Evolutionary conservation across 2,113 vertebrate species (phyloP), one percentile per base, ranked within the genome.

Genomic region (Ramphastos sulfuratus): DNA sequence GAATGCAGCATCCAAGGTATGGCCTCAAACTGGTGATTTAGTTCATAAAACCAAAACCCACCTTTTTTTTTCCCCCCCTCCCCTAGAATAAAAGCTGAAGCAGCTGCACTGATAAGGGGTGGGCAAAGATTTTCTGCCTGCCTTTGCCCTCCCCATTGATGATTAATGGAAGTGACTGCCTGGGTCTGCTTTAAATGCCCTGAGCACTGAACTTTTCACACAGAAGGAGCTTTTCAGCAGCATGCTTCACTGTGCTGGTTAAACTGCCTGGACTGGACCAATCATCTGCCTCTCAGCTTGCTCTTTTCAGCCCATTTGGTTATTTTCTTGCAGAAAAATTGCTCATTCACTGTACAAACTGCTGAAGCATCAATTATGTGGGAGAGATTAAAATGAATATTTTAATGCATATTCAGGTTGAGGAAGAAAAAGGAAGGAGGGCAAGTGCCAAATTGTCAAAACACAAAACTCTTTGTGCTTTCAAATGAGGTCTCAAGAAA

Each of bases 401-500:
- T 85, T 92, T 33, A 82, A 85, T 44, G 75, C 33, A 30, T 15
- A 55, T 27, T 48, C 50, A 23, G 76, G 86, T 17, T 48, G 60
- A 55, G 79, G 85, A 80, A 75, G 82, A 92, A 74, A 74, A 52
- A 55, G 90, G 90, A 31, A 82, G 75, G 42, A 1, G 39, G 4
- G 4, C 14, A 87, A 94, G 65, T 39, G 63, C 83, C 78, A 58
- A 90, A 85, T 35, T 82, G 89, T 77, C 92, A 97, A 48, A 84
- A 82, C 65, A 82, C 56, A 33, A 52, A 85, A 74, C 5, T 56
- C 87, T 85, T 37, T 55, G 79, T 56, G 79, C 59, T 91, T 81
- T 77, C 85, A 84, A 93, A 95, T 39, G 90, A 93, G 93, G 79
- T 81, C 72, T 85, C n/a, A 27, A 77, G 85, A 56, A 91, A 89